Percentiles rank a stretch among this genome's conserved stretches.
phyloP scores from a whole-genome alignment of 1,140 invertebrate species.

The Danaus plexippus region DNA sequence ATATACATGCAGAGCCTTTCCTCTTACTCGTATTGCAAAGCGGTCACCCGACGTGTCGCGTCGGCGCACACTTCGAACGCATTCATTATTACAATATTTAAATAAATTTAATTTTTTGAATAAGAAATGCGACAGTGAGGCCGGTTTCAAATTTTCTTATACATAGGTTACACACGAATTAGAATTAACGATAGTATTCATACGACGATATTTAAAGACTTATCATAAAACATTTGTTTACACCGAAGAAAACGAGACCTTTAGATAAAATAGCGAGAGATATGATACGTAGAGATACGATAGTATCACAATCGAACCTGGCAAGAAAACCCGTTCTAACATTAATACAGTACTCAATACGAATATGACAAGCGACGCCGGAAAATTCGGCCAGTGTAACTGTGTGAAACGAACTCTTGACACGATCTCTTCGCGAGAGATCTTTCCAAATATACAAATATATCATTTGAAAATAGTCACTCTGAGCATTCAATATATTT shows the following conservation, averaged over 20 bases:
- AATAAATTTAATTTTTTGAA: too few relatives aligned
- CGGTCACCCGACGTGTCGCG: not conserved
- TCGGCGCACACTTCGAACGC: not conserved
- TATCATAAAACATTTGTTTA: constrained; percentile 10
- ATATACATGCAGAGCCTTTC: too few relatives aligned
- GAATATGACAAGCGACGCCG: too few relatives aligned
- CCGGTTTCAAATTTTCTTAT: constrained; percentile 5
- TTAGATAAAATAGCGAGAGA: constrained; percentile 4
- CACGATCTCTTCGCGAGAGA: not conserved
- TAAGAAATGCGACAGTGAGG: not conserved
- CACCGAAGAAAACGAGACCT: constrained; percentile 7
- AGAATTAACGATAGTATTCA: constrained; percentile 11
- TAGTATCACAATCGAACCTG: too few relatives aligned
- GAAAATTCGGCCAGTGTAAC: too few relatives aligned
- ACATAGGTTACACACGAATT: constrained; percentile 12
- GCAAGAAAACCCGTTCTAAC: too few relatives aligned
- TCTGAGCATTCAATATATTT: constrained; percentile 12
- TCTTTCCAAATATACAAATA: constrained; percentile 12
- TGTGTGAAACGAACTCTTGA: too few relatives aligned
- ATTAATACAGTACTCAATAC: too few relatives aligned
- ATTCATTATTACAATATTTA: not conserved
- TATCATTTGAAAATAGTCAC: constrained; percentile 21
- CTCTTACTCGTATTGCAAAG: too few relatives aligned
- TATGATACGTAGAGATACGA: not conserved
- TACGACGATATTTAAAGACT: constrained; percentile 12